Conservation (phyloP, 1,140 invertebrate genomes). For the Gryllus bimaculatus region DNA sequence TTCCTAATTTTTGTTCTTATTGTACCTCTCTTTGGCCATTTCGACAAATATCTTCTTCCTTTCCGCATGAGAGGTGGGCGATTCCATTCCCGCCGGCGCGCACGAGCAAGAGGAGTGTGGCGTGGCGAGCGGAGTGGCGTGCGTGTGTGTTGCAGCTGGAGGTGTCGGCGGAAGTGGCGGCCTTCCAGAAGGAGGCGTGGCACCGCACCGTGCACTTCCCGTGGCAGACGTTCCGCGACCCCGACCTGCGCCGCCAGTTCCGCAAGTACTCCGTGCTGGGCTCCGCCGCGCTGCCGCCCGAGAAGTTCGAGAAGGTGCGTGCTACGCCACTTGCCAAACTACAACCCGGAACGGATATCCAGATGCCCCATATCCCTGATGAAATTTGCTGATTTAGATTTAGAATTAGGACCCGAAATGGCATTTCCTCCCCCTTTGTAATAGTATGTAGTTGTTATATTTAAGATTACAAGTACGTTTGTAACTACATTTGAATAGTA, state of each 20-base stretch:
- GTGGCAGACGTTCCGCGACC: constrained; percentile 51
- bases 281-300: constrained; percentile 54
- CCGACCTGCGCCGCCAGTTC: constrained; percentile 53
- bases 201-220: constrained; percentile 49
- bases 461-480: too few species aligned
- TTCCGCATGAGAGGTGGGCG: not conserved
- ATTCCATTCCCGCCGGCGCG: not conserved
- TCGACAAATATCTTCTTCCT: not conserved
- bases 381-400: too few species aligned
- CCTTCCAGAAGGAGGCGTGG: constrained; percentile 40
- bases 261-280: constrained; percentile 55
- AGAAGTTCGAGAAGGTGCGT: constrained; percentile 37
- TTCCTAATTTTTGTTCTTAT: not conserved
- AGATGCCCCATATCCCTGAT: too few species aligned
- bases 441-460: too few species aligned
- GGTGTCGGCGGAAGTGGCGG: constrained; percentile 29
- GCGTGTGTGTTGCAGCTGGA: constrained; percentile 24
- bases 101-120: not conserved
- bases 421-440: too few species aligned
- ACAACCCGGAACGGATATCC: too few species aligned
- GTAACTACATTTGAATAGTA: too few species aligned
- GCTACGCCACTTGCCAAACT: too few species aligned
- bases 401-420: too few species aligned
- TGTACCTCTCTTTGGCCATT: not conserved
- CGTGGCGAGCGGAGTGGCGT: not conserved